These are phyloP conservation scores for Hylomyscus alleni DNA, from an alignment of 2,797 vertebrate genomes.

Conservation along the genomic window DNA sequence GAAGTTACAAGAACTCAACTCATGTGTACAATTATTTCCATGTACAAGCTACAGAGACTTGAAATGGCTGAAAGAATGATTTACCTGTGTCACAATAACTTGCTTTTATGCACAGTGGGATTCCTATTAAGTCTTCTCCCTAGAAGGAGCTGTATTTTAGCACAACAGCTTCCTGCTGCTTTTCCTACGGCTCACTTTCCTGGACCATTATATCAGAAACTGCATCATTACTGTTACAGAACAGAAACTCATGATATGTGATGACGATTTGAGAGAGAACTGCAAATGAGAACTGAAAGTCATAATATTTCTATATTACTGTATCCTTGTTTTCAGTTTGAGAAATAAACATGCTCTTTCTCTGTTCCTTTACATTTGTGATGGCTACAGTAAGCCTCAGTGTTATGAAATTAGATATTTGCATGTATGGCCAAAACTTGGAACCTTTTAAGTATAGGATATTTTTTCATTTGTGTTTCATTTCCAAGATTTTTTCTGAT, in stretches of 20 bases:
- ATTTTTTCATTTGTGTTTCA: slow-evolving; percentile 69
- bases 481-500: slow-evolving; percentile 24
- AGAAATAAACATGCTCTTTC: slow-evolving; percentile 26
- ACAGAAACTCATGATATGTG: slow-evolving; percentile 59
- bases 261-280: slow-evolving; percentile 31
- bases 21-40: background rate
- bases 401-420: slow-evolving; percentile 4
- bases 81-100: slow-evolving; percentile 45
- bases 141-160: slow-evolving; percentile 61
- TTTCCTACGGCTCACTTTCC: slow-evolving; percentile 64
- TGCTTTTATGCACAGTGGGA: slow-evolving; percentile 73
- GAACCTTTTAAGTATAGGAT: slow-evolving; percentile 54
- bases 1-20: background rate
- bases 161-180: slow-evolving; percentile 62
- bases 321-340: slow-evolving; percentile 34
- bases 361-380: background rate
- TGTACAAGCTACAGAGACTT: slow-evolving; percentile 29
- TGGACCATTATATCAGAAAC: slow-evolving; percentile 22
- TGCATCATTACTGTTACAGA: slow-evolving; percentile 65
- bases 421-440: slow-evolving; percentile 10
- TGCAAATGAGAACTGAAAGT: slow-evolving; percentile 63
- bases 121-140: slow-evolving; percentile 61
- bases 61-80: slow-evolving; percentile 74
- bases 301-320: slow-evolving; percentile 42
- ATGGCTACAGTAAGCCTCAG: slow-evolving; percentile 8